Conservation (phyloP, 2,797 vertebrate species). For the Bradypodion ventrale region DNA sequence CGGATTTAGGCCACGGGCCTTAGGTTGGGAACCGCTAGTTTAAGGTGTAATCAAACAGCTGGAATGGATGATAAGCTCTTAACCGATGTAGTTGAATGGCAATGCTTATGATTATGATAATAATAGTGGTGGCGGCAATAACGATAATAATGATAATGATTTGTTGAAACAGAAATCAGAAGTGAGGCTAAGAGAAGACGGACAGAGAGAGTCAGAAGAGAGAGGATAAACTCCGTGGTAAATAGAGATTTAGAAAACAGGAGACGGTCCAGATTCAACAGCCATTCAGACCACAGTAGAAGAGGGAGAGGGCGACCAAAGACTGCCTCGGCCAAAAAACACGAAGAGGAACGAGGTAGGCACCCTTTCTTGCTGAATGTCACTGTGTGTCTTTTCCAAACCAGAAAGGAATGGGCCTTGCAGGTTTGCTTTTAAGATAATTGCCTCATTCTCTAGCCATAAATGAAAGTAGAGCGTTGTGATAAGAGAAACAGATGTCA, state of each 20-base stretch:
- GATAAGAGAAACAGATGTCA: not conserved
- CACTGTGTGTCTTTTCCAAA: too few species aligned
- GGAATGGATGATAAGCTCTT: not conserved
- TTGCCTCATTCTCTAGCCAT: not conserved
- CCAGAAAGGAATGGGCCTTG: not conserved
- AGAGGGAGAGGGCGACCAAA: slow-evolving; percentile 93
- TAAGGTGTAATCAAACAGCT: not conserved
- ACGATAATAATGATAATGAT: slow-evolving; percentile 36
- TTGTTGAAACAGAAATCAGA: slow-evolving; percentile 84
- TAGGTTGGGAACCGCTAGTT: too few species aligned
- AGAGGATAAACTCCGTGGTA: slow-evolving; percentile 87
- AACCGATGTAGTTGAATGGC: slow-evolving; percentile 4
- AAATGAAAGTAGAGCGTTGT: not conserved
- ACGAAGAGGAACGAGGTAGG: slow-evolving; percentile 95
- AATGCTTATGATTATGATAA: not conserved
- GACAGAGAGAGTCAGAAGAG: slow-evolving; percentile 91
- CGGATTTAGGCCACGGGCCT: too few species aligned
- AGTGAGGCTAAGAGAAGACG: slow-evolving; percentile 91
- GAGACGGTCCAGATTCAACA: slow-evolving; percentile 88
- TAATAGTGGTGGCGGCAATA: too few species aligned
- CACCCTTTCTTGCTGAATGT: not conserved
- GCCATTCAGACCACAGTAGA: slow-evolving; percentile 92
- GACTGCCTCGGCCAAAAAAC: slow-evolving; percentile 90
- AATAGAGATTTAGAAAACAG: slow-evolving; percentile 91
- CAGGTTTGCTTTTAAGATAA: not conserved